A percentile compares a stretch with the other conserved stretches of the same genome.
phyloP scores from a whole-genome alignment of 2,797 vertebrate genomes.

The Dryobates pubescens region DNA sequence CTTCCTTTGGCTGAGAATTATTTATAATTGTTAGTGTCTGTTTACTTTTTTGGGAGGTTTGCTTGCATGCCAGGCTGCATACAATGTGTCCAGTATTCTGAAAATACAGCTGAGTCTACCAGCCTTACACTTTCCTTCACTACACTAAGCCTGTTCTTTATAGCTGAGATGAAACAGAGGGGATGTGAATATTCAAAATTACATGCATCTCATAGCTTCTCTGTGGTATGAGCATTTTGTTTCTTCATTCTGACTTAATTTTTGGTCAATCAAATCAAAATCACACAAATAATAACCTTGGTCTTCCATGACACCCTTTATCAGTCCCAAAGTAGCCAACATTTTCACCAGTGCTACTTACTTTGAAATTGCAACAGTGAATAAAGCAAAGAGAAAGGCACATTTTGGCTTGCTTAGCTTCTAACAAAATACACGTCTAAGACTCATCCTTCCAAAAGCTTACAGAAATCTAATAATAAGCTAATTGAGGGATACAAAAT shows the following conservation, averaged over 20 bases:
- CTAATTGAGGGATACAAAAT: not conserved
- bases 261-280: slow-evolving; percentile 14
- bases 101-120: not conserved
- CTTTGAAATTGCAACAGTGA: not conserved
- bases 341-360: not conserved
- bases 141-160: not conserved
- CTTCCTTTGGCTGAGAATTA: not conserved
- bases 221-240: not conserved
- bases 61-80: not conserved
- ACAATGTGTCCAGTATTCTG: not conserved
- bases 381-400: not conserved
- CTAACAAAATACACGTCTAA: not conserved
- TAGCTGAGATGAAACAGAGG: not conserved
- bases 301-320: not conserved
- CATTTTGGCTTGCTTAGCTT: not conserved
- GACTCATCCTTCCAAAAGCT: not conserved
- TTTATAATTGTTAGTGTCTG: not conserved
- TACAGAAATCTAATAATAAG: not conserved
- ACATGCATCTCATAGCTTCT: not conserved
- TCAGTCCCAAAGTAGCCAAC: not conserved
- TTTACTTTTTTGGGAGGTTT: not conserved
- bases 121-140: not conserved
- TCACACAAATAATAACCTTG: not conserved
- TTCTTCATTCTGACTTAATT: not conserved
- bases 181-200: not conserved